These are phyloP conservation scores for Ophion ventricosus DNA, from an alignment of 2,888 invertebrate species.

Conservation along the genomic window DNA sequence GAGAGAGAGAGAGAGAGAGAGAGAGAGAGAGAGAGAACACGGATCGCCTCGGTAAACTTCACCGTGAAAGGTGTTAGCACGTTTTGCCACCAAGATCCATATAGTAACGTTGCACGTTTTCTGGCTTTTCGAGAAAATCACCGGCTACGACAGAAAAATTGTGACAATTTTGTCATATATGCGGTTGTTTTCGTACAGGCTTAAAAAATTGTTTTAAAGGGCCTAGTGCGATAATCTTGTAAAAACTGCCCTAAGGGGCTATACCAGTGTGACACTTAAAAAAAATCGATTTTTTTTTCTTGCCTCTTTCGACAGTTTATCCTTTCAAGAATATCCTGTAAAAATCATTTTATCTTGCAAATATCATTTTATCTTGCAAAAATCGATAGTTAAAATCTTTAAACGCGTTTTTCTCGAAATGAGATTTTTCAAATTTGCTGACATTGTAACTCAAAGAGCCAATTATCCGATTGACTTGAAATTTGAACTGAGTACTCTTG, in stretches of 20 bases:
- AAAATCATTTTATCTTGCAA: no score
- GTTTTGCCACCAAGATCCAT: neutral
- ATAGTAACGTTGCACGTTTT: neutral
- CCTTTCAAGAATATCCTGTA: no score
- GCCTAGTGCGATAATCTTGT: neutral
- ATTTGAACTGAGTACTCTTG: no score
- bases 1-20: neutral
- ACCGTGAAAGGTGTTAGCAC: slow-evolving; percentile 27
- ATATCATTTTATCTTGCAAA: no score
- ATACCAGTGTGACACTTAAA: no score
- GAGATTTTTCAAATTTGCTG: no score
- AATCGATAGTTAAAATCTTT: no score
- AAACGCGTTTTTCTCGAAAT: no score
- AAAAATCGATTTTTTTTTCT: no score
- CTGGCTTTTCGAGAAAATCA: neutral
- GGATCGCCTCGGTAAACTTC: neutral
- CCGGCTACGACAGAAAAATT: neutral
- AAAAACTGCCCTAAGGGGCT: neutral
- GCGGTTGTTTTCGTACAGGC: neutral
- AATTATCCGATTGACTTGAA: no score
- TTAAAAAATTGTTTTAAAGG: neutral
- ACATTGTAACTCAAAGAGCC: no score
- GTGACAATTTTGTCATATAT: neutral
- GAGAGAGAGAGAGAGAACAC: neutral
- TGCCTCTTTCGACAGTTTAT: no score